Conservation (phyloP, 2,888 invertebrate genomes). For the Mesorhabditis belari region DNA sequence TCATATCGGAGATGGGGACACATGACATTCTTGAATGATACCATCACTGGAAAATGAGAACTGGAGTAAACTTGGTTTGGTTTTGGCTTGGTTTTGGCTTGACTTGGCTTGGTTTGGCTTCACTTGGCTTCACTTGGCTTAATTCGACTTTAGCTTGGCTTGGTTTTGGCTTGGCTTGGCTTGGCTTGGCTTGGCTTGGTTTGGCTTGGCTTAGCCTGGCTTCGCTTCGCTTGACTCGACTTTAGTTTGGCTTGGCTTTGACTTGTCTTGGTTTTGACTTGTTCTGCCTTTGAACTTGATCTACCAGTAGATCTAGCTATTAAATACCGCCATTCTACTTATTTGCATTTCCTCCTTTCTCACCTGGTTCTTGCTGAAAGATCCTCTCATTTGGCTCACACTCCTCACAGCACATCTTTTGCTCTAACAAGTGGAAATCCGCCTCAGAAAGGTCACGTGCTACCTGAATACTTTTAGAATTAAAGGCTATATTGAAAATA, state of each 20-base stretch:
- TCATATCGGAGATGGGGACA: constrained; percentile 50
- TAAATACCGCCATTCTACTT: neutral
- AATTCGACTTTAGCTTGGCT: too few species aligned
- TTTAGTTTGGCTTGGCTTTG: neutral
- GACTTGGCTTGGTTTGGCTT: too few species aligned
- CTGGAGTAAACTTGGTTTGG: too few species aligned
- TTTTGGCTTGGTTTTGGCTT: too few species aligned
- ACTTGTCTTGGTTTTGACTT: too few species aligned
- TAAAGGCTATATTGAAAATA: neutral
- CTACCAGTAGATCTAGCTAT: neutral
- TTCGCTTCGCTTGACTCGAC: neutral
- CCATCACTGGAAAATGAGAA: constrained; percentile 2
- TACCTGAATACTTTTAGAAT: constrained; percentile 8
- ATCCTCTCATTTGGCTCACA: constrained; percentile 15
- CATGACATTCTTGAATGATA: constrained; percentile 50
- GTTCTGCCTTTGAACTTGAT: too few species aligned
- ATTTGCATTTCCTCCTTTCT: neutral
- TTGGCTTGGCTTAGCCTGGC: neutral
- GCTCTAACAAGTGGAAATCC: constrained; percentile 39
- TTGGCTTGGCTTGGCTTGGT: neutral
- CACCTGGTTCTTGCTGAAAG: neutral
- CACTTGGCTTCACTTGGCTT: too few species aligned
- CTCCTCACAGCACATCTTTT: constrained; percentile 48
- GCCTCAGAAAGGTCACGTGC: constrained; percentile 27
- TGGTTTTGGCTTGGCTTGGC: too few species aligned